These are phyloP conservation scores for Perizoma affinitatum DNA, from an alignment of 2,888 invertebrate genomes.

Conservation along the genomic window DNA sequence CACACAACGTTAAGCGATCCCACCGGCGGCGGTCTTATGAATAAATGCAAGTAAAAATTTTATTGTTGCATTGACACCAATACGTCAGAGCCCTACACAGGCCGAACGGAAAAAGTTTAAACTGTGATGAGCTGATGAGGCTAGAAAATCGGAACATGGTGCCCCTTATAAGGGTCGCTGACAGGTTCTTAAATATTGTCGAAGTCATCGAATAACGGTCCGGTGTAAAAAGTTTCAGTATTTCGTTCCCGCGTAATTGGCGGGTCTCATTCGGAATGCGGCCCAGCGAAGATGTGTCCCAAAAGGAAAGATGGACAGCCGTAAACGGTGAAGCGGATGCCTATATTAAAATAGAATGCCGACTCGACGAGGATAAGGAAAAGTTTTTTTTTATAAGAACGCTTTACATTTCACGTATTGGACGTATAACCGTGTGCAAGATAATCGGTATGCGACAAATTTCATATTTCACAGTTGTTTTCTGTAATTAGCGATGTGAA, in stretches of 20 bases:
- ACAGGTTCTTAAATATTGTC: constrained; percentile 74
- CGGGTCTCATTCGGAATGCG: constrained; percentile 71
- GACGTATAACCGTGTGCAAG: constrained; percentile 15
- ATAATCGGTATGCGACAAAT: constrained; percentile 38
- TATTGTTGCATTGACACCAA: constrained; percentile 80
- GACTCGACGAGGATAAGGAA: constrained; percentile 41
- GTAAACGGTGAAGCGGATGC: constrained; percentile 62
- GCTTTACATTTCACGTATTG: constrained; percentile 23
- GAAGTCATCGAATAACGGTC: constrained; percentile 76
- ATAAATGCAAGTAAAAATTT: constrained; percentile 72
- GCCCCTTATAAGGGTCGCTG: constrained; percentile 58
- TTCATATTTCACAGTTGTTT: constrained; percentile 34
- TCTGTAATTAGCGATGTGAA: constrained; percentile 32
- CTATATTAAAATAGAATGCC: constrained; percentile 69
- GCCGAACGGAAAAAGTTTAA: constrained; percentile 64
- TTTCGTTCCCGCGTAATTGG: constrained; percentile 70
- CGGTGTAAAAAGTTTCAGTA: constrained; percentile 66
- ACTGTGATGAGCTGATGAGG: constrained; percentile 55
- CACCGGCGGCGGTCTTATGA: constrained; percentile 50
- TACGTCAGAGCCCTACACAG: constrained; percentile 61
- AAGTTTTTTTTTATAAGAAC: constrained; percentile 36
- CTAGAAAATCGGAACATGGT: constrained; percentile 79
- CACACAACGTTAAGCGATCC: constrained; percentile 51
- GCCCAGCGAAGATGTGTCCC: constrained; percentile 69
- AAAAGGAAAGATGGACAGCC: constrained; percentile 67